A percentile compares a stretch with the other conserved stretches of the same genome.
These are phyloP conservation scores for Oscheius myriophilus DNA, from an alignment of 2,888 invertebrate genomes.

Conservation along the genomic window DNA sequence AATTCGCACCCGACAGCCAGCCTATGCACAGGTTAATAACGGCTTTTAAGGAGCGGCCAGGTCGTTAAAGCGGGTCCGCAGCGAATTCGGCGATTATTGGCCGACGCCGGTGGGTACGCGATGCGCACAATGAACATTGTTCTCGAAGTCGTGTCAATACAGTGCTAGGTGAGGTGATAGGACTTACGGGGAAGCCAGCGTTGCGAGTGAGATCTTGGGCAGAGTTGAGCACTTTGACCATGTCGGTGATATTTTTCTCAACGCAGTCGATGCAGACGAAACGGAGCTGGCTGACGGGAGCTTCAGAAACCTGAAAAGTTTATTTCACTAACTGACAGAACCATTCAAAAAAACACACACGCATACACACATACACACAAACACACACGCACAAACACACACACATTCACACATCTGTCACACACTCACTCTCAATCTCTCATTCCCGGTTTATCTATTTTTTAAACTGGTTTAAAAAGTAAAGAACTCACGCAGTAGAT, in stretches of 20 bases:
- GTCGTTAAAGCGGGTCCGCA: conserved; percentile 2
- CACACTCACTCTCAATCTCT: neutral
- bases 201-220: conserved; percentile 68
- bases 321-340: conserved; percentile 1
- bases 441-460: neutral
- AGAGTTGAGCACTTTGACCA: conserved; percentile 65
- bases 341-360: neutral
- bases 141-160: neutral
- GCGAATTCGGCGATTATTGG: neutral
- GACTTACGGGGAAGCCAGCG: conserved; percentile 67
- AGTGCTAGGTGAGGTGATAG: neutral
- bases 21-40: conserved; percentile 5
- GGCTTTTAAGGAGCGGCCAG: conserved; percentile 31
- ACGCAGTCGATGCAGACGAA: conserved; percentile 68
- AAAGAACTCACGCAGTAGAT: conserved; percentile 45
- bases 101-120: neutral
- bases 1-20: conserved; percentile 10
- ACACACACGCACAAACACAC: too few species aligned
- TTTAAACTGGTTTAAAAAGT: neutral
- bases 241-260: conserved; percentile 69
- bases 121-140: neutral
- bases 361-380: neutral
- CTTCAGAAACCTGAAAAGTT: conserved; percentile 49
- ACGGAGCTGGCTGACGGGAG: conserved; percentile 68
- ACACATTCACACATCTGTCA: neutral